Evolutionary conservation across 1,140 invertebrate genomes (phyloP).

Genomic region (Caenorhabditis briggsae): DNA sequence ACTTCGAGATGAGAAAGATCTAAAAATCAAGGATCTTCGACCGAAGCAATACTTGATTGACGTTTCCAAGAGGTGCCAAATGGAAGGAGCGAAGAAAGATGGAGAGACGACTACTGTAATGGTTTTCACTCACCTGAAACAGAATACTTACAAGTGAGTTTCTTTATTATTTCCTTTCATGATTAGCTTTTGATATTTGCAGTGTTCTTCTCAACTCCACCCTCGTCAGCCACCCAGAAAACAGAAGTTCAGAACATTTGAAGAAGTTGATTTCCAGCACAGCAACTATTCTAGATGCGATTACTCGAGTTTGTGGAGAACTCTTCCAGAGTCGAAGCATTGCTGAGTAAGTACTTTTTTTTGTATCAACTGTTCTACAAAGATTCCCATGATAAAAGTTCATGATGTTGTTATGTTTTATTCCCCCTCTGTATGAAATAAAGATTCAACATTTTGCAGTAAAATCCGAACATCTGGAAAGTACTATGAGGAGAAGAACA

Average conservation of each 20-base stretch:
- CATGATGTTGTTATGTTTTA: too few species aligned
- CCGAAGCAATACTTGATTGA: constrained; percentile 20
- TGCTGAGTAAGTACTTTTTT: neutral
- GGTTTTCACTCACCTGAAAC: constrained; percentile 27
- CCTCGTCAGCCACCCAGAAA: neutral
- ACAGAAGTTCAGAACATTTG: neutral
- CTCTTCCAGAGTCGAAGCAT: neutral
- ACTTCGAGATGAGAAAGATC: neutral
- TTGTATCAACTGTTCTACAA: neutral
- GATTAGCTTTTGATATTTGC: neutral
- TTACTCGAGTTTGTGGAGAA: neutral
- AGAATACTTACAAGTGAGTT: constrained; percentile 1
- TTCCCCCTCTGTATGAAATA: too few species aligned
- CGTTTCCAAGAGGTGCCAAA: neutral
- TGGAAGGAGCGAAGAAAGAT: neutral
- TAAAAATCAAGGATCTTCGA: constrained; percentile 23
- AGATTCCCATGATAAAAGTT: neutral
- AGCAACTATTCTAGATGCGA: neutral
- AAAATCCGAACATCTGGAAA: neutral
- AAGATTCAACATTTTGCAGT: neutral
- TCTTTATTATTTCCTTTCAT: neutral
- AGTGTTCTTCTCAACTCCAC: constrained; percentile 7
- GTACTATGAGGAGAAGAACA: neutral
- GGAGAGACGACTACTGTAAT: constrained; percentile 28
- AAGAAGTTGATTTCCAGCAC: neutral